Percentiles rank a stretch among this genome's conserved stretches.
Evolutionary conservation across 1,140 invertebrate genomes (phyloP).

Genomic region (Mamestra configurata): DNA sequence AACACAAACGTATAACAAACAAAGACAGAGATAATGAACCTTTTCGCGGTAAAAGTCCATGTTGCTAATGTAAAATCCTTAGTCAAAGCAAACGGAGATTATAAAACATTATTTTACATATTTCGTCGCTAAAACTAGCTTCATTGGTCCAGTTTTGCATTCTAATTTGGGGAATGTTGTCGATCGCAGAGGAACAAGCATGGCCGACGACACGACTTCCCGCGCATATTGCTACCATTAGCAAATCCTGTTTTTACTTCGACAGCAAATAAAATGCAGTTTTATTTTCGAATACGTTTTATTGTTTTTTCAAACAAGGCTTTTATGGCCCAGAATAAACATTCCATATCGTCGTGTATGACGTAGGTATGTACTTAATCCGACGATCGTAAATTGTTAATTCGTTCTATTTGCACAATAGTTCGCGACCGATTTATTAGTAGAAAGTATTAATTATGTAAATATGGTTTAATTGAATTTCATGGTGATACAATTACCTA

Average conservation of each 20-base stretch:
- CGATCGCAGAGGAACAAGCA: slow-evolving; percentile 20
- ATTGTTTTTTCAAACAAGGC: slow-evolving; percentile 69
- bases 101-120: slow-evolving; percentile 21
- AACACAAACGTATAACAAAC: slow-evolving; percentile 11
- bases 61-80: not conserved
- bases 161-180: slow-evolving; percentile 40
- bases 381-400: slow-evolving; percentile 19
- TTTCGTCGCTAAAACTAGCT: not conserved
- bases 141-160: slow-evolving; percentile 43
- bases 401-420: not conserved
- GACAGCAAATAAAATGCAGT: slow-evolving; percentile 71
- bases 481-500: not conserved
- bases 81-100: slow-evolving; percentile 1
- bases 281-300: slow-evolving; percentile 74
- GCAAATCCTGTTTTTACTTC: slow-evolving; percentile 72
- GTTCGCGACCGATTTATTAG: not conserved
- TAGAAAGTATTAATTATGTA: not conserved
- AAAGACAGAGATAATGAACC: slow-evolving; percentile 1
- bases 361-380: slow-evolving; percentile 14
- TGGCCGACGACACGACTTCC: slow-evolving; percentile 45
- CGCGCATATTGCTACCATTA: slow-evolving; percentile 68
- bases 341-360: slow-evolving; percentile 17
- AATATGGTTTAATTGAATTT: not conserved
- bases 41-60: not conserved
- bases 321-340: slow-evolving; percentile 65